Evolutionary conservation across 2,113 vertebrate species (phyloP).

Genomic region (Tretioscincus oriximinensis): DNA sequence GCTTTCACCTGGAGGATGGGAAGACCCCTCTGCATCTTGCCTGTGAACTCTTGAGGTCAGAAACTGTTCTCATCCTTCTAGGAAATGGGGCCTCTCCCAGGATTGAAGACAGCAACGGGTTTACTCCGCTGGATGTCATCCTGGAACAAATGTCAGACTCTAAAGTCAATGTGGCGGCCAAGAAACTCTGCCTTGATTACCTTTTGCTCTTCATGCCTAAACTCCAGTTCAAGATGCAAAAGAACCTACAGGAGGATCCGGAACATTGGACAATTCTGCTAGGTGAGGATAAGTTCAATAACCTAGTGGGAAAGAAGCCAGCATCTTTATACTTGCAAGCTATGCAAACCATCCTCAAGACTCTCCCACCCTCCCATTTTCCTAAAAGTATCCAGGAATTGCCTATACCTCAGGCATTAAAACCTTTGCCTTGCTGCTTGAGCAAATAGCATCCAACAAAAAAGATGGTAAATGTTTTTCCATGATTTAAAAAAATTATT

Average conservation of each 20-base stretch:
- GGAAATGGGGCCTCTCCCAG: conserved; percentile 83
- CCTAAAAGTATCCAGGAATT: conserved; percentile 80
- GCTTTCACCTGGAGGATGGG: conserved; percentile 78
- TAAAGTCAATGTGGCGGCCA: conserved; percentile 67
- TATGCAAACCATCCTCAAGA: conserved; percentile 82
- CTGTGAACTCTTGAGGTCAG: conserved; percentile 82
- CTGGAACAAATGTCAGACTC: conserved; percentile 80
- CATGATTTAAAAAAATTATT: conserved; percentile 39
- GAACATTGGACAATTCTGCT: conserved; percentile 76
- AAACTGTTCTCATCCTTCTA: conserved; percentile 78
- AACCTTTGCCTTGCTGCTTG: conserved; percentile 66
- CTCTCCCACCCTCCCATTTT: conserved; percentile 79
- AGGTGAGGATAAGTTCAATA: conserved; percentile 79
- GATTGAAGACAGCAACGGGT: conserved; percentile 76
- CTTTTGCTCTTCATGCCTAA: conserved; percentile 83
- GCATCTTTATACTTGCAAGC: conserved; percentile 79
- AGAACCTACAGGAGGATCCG: conserved; percentile 71
- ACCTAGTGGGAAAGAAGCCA: conserved; percentile 77
- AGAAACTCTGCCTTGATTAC: conserved; percentile 80
- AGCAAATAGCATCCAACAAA: conserved; percentile 64
- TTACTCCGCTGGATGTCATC: conserved; percentile 82
- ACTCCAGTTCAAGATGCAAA: conserved; percentile 77
- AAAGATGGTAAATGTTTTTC: conserved; percentile 69
- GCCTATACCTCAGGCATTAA: conserved; percentile 83
- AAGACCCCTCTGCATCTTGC: conserved; percentile 84